These are phyloP conservation scores for Apostichopus parvimensis DNA, from an alignment of 35 echinoderm and acorn worm species.

Conservation along the genomic window DNA sequence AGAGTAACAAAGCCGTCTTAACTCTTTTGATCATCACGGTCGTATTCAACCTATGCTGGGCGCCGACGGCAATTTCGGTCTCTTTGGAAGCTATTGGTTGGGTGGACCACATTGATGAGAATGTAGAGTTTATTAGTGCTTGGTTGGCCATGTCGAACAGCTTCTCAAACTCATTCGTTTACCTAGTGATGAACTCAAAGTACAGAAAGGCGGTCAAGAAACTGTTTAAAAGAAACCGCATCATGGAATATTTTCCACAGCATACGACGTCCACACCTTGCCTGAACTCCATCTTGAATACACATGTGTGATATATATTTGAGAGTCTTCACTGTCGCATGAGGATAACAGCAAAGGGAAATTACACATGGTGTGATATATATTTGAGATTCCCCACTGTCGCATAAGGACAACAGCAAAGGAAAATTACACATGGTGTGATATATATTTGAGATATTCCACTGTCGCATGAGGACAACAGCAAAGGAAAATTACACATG, in stretches of 20 bases:
- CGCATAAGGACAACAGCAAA: too few relatives aligned
- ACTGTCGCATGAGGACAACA: too few relatives aligned
- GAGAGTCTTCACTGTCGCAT: too few relatives aligned
- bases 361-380: too few relatives aligned
- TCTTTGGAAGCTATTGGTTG: constrained; percentile 4
- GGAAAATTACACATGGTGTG: background rate
- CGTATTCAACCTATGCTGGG: constrained; percentile 46
- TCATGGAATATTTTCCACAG: background rate
- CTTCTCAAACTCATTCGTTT: constrained; percentile 42
- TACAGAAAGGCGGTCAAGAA: constrained; percentile 27
- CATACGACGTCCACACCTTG: background rate
- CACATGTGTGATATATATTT: background rate
- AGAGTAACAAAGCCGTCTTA: constrained; percentile 12
- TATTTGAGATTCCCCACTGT: too few relatives aligned
- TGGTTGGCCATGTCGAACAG: constrained; percentile 48
- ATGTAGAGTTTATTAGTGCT: constrained; percentile 12
- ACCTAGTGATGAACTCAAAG: constrained; percentile 29
- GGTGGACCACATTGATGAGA: background rate
- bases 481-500: too few relatives aligned
- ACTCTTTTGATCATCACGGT: constrained; percentile 25
- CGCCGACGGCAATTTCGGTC: background rate
- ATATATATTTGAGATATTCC: too few relatives aligned
- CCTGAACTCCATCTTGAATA: background rate
- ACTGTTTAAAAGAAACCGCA: background rate
- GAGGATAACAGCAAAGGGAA: too few relatives aligned